Conservation (phyloP, 1,140 invertebrate species). For the Drosophila equinoxialis region DNA sequence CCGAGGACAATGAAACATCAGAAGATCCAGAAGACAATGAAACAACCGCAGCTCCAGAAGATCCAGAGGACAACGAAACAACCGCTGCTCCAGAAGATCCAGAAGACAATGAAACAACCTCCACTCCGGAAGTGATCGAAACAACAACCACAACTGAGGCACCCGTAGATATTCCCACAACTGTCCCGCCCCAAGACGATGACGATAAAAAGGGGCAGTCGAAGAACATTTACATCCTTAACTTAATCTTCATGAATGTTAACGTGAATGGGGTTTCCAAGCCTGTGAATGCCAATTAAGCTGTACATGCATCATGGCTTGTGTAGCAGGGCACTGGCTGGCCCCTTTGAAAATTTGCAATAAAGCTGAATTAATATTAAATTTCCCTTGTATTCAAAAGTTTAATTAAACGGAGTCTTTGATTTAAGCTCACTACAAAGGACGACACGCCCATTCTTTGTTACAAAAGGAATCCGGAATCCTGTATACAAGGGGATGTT, state of each 20-base stretch:
- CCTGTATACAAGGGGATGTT: not conserved
- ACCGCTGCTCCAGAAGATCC: not conserved
- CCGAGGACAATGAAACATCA: not conserved
- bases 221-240: slow-evolving; percentile 65
- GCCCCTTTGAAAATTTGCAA: slow-evolving; percentile 26
- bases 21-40: too few relatives aligned
- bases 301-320: not conserved
- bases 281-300: not conserved
- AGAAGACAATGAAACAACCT: not conserved
- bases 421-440: slow-evolving; percentile 16
- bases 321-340: not conserved
- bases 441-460: slow-evolving; percentile 13
- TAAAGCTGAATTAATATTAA: slow-evolving; percentile 51
- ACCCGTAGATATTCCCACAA: slow-evolving; percentile 4
- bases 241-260: slow-evolving; percentile 59
- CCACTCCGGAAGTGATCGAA: not conserved
- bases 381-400: not conserved
- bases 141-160: not conserved
- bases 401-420: slow-evolving; percentile 41
- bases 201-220: slow-evolving; percentile 16
- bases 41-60: too few relatives aligned
- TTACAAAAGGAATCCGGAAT: not conserved
- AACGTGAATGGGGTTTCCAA: slow-evolving; percentile 47
- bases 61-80: not conserved
- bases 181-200: slow-evolving; percentile 33